Conservation (phyloP, 2,888 invertebrate genomes). For the Drosophila nigricruria region DNA sequence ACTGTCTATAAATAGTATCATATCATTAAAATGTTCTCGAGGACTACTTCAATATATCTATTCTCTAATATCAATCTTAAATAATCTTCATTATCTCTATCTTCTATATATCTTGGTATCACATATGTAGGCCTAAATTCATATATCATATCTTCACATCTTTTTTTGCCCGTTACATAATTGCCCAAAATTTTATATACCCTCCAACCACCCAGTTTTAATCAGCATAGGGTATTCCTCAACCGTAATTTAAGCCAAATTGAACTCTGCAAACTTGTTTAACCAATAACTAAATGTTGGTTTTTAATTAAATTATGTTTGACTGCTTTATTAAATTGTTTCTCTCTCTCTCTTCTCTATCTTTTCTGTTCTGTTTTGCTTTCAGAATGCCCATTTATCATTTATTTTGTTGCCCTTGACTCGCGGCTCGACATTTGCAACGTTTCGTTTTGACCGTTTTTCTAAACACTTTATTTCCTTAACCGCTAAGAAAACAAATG, state of each 20-base stretch:
- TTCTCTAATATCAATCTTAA: too few species aligned
- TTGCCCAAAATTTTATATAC: background rate
- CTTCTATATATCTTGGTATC: too few species aligned
- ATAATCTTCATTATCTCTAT: too few species aligned
- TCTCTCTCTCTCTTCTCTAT: background rate
- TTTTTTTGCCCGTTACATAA: background rate
- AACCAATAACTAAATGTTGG: constrained; percentile 17
- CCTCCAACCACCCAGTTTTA: background rate
- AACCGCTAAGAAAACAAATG: constrained; percentile 30
- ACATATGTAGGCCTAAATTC: too few species aligned
- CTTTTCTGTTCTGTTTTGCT: constrained; percentile 43
- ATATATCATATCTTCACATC: background rate
- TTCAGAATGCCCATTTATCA: constrained; percentile 51
- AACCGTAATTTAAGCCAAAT: background rate
- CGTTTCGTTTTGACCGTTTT: constrained; percentile 24
- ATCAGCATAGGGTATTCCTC: background rate
- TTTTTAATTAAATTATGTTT: constrained; percentile 45
- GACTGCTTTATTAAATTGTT: constrained; percentile 21
- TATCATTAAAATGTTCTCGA: too few species aligned
- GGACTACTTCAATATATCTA: too few species aligned
- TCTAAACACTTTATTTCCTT: constrained; percentile 43
- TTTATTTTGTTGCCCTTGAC: constrained; percentile 43
- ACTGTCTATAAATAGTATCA: too few species aligned
- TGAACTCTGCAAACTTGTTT: constrained; percentile 26
- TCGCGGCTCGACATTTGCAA: constrained; percentile 22